Conservation (phyloP, 2,113 vertebrate species). For the Phrynosoma blainvillii region DNA sequence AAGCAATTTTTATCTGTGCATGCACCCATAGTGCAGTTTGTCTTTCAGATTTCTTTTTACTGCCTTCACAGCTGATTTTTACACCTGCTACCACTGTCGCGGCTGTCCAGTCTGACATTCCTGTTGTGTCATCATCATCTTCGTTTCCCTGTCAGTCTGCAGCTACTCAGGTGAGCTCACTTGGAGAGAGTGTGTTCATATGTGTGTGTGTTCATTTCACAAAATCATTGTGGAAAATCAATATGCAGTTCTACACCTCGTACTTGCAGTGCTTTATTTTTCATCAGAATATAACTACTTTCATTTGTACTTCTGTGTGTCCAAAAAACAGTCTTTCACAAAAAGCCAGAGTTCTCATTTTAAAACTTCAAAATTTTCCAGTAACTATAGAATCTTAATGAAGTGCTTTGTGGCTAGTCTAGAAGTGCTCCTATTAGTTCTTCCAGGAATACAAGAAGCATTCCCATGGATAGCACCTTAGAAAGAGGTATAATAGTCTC, state of each 20-base stretch:
- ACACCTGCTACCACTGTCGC: conserved; percentile 92
- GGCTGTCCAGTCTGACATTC: conserved; percentile 92
- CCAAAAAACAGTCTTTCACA: neutral
- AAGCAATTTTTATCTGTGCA: conserved; percentile 9
- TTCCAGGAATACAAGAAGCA: neutral
- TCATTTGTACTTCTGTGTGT: neutral
- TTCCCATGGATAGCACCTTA: neutral
- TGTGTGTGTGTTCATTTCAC: neutral
- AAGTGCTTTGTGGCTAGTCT: neutral
- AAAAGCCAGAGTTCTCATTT: neutral
- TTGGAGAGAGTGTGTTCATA: conserved; percentile 13
- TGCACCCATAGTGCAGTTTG: conserved; percentile 36
- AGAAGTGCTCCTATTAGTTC: neutral
- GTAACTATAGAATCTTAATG: neutral
- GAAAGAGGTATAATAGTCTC: neutral
- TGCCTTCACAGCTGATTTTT: conserved; percentile 89
- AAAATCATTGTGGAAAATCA: neutral
- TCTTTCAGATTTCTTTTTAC: conserved; percentile 56
- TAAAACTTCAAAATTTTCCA: neutral
- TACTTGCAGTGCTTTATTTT: neutral
- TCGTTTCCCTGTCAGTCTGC: conserved; percentile 85
- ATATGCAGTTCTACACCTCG: neutral
- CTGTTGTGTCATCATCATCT: conserved; percentile 83
- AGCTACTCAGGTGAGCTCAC: conserved; percentile 86
- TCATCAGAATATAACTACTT: neutral